Evolutionary conservation across 1,140 invertebrate species (phyloP), one percentile per base, ranked within the genome.

Genomic region (Pogonomyrmex californicus): DNA sequence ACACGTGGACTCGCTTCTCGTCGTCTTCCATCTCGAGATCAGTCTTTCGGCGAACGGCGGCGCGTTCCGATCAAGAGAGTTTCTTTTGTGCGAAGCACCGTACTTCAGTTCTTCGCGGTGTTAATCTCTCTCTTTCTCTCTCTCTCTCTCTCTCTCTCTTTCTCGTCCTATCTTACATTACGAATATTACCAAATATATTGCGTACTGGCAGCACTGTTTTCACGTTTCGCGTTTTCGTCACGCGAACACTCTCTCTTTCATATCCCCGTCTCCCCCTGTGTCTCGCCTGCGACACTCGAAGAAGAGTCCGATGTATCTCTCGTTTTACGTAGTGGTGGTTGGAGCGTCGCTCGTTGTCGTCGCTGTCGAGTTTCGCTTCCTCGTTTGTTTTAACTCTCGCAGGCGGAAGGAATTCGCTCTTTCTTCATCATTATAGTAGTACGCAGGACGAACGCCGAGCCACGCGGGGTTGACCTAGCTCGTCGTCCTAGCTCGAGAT

Each of bases 131-230:
- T 75, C 54, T 23, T 0, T 23, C 23, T 23, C 23, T 23, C 23
- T 23, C 23, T 23, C 23, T 23, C 23, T 0, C 0, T 23, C 23
- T 23, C 23, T 23, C 23, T 23, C 23, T 23, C 23, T 23, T 23
- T 23, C 23, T 47, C 82, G 33, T 60, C 38, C 70, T 63, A 73
- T 38, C 77, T 91, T 90, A 92, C 86, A 38, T 91, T 91, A 81
- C 82, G 88, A 92, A 87, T 89, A 92, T 91, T 91, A 88, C 83
- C 87, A 88, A 92, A 92, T 91, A 87, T 94, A 93, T 94, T 93
- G 91, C 92, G 70, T 91, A 91, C 90, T 93, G 93, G 92, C 93
- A 94, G 93, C 93, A 91, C 88, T 89, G 76, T 88, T 92, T 89
- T 88, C 91, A 91, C 79, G 77, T 86, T 36, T 89, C 82, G 71